Evolutionary conservation across 1,140 invertebrate species (phyloP), one percentile per base, ranked within the genome.

Genomic region (Marisa cornuarietis): DNA sequence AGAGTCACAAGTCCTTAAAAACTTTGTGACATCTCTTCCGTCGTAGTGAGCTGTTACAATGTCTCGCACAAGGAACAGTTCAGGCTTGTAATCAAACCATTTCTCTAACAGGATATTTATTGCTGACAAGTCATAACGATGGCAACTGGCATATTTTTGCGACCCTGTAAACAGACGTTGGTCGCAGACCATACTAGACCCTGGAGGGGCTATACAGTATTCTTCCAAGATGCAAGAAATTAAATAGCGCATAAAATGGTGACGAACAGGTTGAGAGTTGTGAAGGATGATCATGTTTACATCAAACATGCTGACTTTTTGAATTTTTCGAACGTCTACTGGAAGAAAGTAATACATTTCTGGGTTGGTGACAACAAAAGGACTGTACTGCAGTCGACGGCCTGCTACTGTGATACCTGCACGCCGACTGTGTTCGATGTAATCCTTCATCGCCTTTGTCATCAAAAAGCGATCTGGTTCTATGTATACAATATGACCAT

Each of bases 101-200:
- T 80, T 81, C 20, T 78, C 76, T 24, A 87, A 62, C 4, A 87
- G 80, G 31, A 87, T 80, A 69, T 87, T 87, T 11, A 86, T 76
- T 62, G 83, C 84, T 20, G 87, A 86, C 72, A 87, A 81, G 54
- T 87, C 87, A 68, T 82, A 86, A 5, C 82, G 72, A 80, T 87
- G 87, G 66, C 87, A 87, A 71, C 80, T 76, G 54, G 81, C 84
- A 74, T 83, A 85, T 63, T 80, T 71, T 31, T 66, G 80, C 18
- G 72, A 77, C 0, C 51, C 63, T 1, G 73, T 13, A 20, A 74
- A 65, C 20, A 73, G 22, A 13, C 31, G 58, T 16, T 71, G 51
- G 72, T 86, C 83, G 63, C 83, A 85, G 4, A 54, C 42, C 0
- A 65, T 22, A 22, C 66, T n/a, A 9, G 83, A 65, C 2, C 82